These are phyloP conservation scores for Amphimedon queenslandica DNA, from an alignment of 37 sponge, comb jelly and placozoan species.

Conservation along the genomic window DNA sequence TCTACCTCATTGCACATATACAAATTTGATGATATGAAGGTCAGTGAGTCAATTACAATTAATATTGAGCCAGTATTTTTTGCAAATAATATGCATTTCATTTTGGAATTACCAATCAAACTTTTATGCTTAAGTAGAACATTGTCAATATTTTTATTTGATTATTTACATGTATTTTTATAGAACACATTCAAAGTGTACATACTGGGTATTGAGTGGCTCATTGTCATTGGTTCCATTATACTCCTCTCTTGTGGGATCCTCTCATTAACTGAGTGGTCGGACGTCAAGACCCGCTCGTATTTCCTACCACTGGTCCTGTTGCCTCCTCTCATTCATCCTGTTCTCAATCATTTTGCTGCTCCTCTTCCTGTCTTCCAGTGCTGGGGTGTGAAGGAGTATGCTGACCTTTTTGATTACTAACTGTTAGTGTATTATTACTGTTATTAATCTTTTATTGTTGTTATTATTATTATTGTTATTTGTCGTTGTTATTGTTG, in stretches of 20 bases:
- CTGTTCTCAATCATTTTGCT: constrained; percentile 27
- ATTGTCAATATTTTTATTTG: background rate
- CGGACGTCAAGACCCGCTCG: background rate
- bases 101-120: too few relatives aligned
- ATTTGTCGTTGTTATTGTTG: background rate
- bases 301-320: constrained; percentile 19
- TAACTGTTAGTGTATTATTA: background rate
- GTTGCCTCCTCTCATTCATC: constrained; percentile 14
- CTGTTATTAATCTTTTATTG: background rate
- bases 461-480: background rate
- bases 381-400: constrained; percentile 14
- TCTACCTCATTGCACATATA: constrained; percentile 1
- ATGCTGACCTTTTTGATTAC: constrained; percentile 8
- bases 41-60: too few relatives aligned
- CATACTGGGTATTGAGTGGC: background rate
- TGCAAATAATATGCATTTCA: too few relatives aligned
- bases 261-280: constrained; percentile 21
- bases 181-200: constrained; percentile 29
- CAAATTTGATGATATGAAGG: constrained; percentile 16
- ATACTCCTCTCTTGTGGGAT: constrained; percentile 15
- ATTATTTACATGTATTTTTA: background rate
- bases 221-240: constrained; percentile 1
- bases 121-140: too few relatives aligned
- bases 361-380: constrained; percentile 18
- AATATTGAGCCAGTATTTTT: too few relatives aligned